These are phyloP conservation scores for Adelges cooleyi DNA, from an alignment of 1,140 invertebrate species.

Conservation along the genomic window DNA sequence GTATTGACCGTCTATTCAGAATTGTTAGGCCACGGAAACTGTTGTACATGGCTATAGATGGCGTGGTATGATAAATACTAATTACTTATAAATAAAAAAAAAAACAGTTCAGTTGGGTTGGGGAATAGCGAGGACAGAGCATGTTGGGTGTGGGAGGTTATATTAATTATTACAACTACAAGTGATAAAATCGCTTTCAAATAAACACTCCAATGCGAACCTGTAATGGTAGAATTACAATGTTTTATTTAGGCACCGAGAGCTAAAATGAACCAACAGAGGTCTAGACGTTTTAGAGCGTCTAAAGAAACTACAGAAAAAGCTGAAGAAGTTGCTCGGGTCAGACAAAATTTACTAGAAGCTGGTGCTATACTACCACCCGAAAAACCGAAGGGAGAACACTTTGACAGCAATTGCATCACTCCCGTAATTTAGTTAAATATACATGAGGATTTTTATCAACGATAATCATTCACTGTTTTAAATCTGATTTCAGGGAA, in stretches of 20 bases:
- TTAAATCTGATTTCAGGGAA: slow-evolving; percentile 50
- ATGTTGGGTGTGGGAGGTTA: no score
- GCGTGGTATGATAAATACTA: slow-evolving; percentile 86
- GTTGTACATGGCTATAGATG: slow-evolving; percentile 99
- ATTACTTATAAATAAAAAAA: no score
- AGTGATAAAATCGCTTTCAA: no score
- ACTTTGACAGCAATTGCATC: slow-evolving; percentile 98
- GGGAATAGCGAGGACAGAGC: no score
- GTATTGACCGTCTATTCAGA: slow-evolving; percentile 89
- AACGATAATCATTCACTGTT: not conserved
- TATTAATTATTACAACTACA: no score
- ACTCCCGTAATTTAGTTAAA: slow-evolving; percentile 57
- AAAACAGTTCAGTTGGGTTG: no score
- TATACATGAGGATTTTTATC: not conserved
- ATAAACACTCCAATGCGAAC: no score
- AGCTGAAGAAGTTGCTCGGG: slow-evolving; percentile 65
- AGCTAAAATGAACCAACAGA: slow-evolving; percentile 99
- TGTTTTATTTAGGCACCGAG: slow-evolving; percentile 61
- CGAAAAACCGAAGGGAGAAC: slow-evolving; percentile 77
- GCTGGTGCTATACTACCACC: slow-evolving; percentile 77
- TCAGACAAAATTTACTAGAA: slow-evolving; percentile 57
- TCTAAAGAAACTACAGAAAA: slow-evolving; percentile 93
- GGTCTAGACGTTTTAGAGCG: slow-evolving; percentile 89
- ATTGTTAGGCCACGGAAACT: slow-evolving; percentile 91
- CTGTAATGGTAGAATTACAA: not conserved